A percentile compares a stretch with the other conserved stretches of the same genome.
Conservation (phyloP, 2,113 vertebrate genomes). For the Planiliza haematocheilus region DNA sequence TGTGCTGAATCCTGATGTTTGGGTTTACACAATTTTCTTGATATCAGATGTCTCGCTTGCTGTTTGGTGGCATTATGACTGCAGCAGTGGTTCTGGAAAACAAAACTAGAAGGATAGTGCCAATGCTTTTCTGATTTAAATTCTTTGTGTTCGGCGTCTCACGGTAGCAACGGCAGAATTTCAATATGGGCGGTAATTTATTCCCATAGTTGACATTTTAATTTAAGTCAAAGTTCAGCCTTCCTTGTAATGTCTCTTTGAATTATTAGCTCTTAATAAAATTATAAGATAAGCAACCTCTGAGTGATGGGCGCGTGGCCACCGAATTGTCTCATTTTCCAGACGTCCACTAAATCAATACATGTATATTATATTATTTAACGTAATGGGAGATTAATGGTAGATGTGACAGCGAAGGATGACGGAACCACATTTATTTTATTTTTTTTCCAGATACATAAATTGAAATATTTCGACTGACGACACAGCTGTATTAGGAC, state of each 20-base stretch:
- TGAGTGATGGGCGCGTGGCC: slow-evolving; percentile 22
- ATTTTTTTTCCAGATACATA: not conserved
- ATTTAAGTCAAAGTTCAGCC: slow-evolving; percentile 32
- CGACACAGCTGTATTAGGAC: not conserved
- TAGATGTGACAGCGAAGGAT: slow-evolving; percentile 9
- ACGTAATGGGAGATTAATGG: slow-evolving; percentile 44
- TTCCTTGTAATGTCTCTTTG: slow-evolving; percentile 9
- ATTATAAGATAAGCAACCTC: slow-evolving; percentile 22
- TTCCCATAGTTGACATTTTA: slow-evolving; percentile 30
- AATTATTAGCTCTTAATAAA: slow-evolving; percentile 30
- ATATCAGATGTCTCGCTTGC: slow-evolving; percentile 40
- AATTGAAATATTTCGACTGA: slow-evolving; percentile 11
- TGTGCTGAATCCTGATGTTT: slow-evolving; percentile 46
- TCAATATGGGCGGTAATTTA: not conserved
- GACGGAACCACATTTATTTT: slow-evolving; percentile 3
- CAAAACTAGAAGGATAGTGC: not conserved
- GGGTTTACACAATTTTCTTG: slow-evolving; percentile 17
- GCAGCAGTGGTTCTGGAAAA: not conserved
- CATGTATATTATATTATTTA: slow-evolving; percentile 14
- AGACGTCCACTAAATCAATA: slow-evolving; percentile 36
- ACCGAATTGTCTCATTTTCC: slow-evolving; percentile 43
- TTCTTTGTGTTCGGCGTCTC: not conserved
- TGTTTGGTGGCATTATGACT: slow-evolving; percentile 24
- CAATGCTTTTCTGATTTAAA: not conserved
- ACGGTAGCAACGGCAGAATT: not conserved